phyloP scores from a whole-genome alignment of 1,140 invertebrate genomes.

The Drosophila obscura region DNA sequence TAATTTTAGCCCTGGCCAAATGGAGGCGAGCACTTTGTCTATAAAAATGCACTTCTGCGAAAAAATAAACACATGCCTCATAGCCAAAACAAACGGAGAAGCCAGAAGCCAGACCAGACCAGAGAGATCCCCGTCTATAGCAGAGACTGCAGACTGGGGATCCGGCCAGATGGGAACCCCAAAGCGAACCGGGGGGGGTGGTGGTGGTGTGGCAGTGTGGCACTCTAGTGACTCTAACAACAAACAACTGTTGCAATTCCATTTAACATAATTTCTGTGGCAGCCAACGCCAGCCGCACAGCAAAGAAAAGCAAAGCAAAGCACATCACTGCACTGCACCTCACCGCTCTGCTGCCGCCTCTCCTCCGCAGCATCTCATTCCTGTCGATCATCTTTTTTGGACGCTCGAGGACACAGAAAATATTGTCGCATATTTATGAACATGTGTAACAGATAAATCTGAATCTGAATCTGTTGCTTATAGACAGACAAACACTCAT shows the following conservation, averaged over 20 bases:
- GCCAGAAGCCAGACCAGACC: no score
- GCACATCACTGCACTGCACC: conserved; percentile 3
- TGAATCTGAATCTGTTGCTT: conserved; percentile 62
- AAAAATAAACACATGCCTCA: conserved; percentile 73
- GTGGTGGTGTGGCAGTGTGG: background rate
- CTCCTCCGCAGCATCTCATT: conserved; percentile 8
- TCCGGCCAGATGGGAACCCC: no score
- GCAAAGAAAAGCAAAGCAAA: no score
- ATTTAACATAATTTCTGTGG: conserved; percentile 69
- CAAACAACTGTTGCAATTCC: conserved; percentile 82
- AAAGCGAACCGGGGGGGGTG: background rate
- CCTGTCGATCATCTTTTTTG: conserved; percentile 47
- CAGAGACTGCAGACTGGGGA: background rate
- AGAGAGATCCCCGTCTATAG: no score
- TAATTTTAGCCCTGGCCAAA: no score
- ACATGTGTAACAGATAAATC: conserved; percentile 81
- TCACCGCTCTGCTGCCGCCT: background rate
- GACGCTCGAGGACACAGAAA: conserved; percentile 58
- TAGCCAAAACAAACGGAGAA: conserved; percentile 66
- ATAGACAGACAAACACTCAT: conserved; percentile 13
- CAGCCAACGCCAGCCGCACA: conserved; percentile 16
- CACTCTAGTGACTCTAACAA: conserved; percentile 68
- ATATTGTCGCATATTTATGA: conserved; percentile 83
- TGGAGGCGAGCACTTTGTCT: conserved; percentile 59
- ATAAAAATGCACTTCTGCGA: conserved; percentile 79